phyloP scores from a whole-genome alignment of 2,888 invertebrate species.

The Crioceris asparagi region DNA sequence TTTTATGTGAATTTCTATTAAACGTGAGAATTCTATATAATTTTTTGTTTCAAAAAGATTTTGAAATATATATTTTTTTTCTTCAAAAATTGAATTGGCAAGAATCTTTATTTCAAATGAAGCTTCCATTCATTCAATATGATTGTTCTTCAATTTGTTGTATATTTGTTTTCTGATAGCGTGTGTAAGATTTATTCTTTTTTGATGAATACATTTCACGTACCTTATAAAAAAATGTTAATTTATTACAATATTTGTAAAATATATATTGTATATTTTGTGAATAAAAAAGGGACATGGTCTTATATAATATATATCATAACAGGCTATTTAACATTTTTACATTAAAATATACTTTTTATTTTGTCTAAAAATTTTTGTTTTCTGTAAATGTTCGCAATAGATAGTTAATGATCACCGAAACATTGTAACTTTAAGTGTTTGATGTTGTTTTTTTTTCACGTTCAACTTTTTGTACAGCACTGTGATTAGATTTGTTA shows the following conservation, averaged over 20 bases:
- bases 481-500: constrained; percentile 33
- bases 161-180: too few species aligned
- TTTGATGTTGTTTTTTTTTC: constrained; percentile 24
- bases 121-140: too few species aligned
- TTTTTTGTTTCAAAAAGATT: too few species aligned
- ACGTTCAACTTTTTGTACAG: constrained; percentile 29
- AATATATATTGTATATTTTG: constrained; percentile 21
- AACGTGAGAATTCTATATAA: too few species aligned
- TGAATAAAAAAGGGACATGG: constrained; percentile 23
- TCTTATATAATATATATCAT: constrained; percentile 14
- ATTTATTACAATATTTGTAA: constrained; percentile 13
- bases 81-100: too few species aligned
- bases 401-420: constrained; percentile 22
- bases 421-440: constrained; percentile 23
- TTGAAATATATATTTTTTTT: too few species aligned
- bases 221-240: constrained; percentile 8
- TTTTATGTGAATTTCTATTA: too few species aligned
- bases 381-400: constrained; percentile 19
- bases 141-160: too few species aligned
- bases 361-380: constrained; percentile 15
- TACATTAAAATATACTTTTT: constrained; percentile 15
- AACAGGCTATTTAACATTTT: constrained; percentile 11
- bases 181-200: too few species aligned
- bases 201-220: too few species aligned
- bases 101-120: too few species aligned